Evolutionary conservation across 2,888 invertebrate genomes (phyloP).

Genomic region (Cephus spinipes): DNA sequence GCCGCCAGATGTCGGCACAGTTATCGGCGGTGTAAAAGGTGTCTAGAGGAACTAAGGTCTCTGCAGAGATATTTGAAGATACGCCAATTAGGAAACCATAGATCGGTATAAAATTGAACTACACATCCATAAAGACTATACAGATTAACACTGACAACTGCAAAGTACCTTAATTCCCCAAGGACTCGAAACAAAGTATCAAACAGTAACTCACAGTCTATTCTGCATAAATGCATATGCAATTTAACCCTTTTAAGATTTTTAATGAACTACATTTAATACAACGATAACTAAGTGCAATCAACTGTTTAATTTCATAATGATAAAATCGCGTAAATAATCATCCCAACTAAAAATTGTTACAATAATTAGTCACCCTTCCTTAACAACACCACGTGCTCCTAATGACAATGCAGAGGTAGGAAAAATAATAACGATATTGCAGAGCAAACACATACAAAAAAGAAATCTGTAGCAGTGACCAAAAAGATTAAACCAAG

Average conservation of each 20-base stretch:
- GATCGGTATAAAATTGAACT: not conserved
- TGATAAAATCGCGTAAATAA: not conserved
- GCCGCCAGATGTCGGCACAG: conserved; percentile 54
- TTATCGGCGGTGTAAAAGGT: conserved; percentile 26
- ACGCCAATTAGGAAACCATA: not conserved
- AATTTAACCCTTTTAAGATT: not conserved
- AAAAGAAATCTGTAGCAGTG: not conserved
- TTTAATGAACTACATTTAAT: not conserved
- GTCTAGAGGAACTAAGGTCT: not conserved
- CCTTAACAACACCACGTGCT: not conserved
- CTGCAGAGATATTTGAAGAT: not conserved
- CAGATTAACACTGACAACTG: not conserved
- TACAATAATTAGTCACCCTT: not conserved
- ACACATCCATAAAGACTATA: not conserved
- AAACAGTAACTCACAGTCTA: too few relatives aligned
- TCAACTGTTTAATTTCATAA: not conserved
- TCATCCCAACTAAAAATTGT: not conserved
- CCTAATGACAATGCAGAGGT: not conserved
- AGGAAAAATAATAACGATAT: not conserved
- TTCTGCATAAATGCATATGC: not conserved
- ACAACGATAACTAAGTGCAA: not conserved
- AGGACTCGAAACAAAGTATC: too few relatives aligned
- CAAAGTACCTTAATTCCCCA: too few relatives aligned
- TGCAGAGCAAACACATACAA: not conserved
- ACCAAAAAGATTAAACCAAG: conserved; percentile 37